Conservation (phyloP, 2,113 vertebrate genomes). For the Gnathonemus echidnorhynchus region DNA sequence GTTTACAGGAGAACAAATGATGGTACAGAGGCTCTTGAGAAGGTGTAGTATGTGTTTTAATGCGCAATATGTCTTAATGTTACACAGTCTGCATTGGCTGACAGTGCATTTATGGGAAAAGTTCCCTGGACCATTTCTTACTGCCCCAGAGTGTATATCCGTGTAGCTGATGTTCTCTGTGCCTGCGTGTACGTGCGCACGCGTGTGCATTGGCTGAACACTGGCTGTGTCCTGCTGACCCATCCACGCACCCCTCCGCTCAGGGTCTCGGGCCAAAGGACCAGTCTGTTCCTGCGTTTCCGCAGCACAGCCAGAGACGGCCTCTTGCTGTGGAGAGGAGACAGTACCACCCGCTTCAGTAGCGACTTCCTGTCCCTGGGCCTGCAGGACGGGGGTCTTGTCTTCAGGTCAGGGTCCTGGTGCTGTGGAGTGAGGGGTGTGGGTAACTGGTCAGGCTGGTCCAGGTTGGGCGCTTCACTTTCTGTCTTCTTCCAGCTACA, state of each 20-base stretch:
- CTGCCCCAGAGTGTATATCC: background rate
- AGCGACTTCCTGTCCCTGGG: constrained; percentile 89
- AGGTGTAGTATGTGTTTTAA: background rate
- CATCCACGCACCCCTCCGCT: background rate
- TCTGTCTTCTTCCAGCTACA: constrained; percentile 64
- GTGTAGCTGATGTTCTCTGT: background rate
- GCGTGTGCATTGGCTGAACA: background rate
- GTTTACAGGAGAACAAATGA: background rate
- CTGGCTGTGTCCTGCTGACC: background rate
- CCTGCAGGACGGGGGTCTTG: constrained; percentile 75
- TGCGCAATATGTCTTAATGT: background rate
- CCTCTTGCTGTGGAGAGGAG: constrained; percentile 85
- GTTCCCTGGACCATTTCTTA: background rate
- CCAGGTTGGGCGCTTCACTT: background rate
- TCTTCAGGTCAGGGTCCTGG: constrained; percentile 73
- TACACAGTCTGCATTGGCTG: background rate
- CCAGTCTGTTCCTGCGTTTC: constrained; percentile 85
- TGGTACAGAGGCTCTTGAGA: background rate
- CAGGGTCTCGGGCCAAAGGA: constrained; percentile 84
- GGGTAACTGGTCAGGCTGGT: background rate
- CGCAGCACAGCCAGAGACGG: constrained; percentile 85
- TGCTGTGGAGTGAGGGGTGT: background rate
- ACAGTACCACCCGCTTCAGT: constrained; percentile 75
- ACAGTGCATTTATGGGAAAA: background rate
- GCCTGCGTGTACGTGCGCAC: background rate